A percentile compares a stretch with the other conserved stretches of the same genome.
Conservation (phyloP, 2,797 vertebrate species). For the Novumbra hubbsi region DNA sequence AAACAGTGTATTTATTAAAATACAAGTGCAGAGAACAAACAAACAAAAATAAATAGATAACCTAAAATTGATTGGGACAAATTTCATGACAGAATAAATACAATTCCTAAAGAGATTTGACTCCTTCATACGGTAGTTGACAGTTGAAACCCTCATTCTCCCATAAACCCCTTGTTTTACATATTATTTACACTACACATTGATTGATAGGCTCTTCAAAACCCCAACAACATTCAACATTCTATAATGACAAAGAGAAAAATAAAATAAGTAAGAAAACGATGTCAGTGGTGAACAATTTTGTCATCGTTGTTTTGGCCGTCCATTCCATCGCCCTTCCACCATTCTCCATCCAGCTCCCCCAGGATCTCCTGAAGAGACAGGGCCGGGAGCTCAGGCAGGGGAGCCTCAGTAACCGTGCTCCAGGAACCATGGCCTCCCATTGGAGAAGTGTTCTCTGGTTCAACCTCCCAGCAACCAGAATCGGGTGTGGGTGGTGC, state of each 20-base stretch:
- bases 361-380: constrained; percentile 72
- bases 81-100: background rate
- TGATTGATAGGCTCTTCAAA: background rate
- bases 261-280: background rate
- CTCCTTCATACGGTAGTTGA: background rate
- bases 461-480: constrained; percentile 60
- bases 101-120: background rate
- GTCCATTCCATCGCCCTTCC: constrained; percentile 48
- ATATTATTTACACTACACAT: background rate
- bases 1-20: background rate
- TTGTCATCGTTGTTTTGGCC: constrained; percentile 23
- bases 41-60: constrained; percentile 7
- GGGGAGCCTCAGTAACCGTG: constrained; percentile 14
- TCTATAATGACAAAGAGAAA: constrained; percentile 44
- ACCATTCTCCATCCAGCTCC: constrained; percentile 68
- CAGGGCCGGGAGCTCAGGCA: constrained; percentile 60
- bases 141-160: background rate
- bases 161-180: no score
- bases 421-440: constrained; percentile 47
- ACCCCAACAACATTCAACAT: constrained; percentile 33
- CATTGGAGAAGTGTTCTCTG: constrained; percentile 43
- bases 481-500: constrained; percentile 61
- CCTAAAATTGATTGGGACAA: background rate
- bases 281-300: constrained; percentile 38
- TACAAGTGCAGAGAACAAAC: constrained; percentile 7